Evolutionary conservation across 2,113 vertebrate genomes (phyloP), one percentile per base, ranked within the genome.

Genomic region (Agapornis roseicollis): DNA sequence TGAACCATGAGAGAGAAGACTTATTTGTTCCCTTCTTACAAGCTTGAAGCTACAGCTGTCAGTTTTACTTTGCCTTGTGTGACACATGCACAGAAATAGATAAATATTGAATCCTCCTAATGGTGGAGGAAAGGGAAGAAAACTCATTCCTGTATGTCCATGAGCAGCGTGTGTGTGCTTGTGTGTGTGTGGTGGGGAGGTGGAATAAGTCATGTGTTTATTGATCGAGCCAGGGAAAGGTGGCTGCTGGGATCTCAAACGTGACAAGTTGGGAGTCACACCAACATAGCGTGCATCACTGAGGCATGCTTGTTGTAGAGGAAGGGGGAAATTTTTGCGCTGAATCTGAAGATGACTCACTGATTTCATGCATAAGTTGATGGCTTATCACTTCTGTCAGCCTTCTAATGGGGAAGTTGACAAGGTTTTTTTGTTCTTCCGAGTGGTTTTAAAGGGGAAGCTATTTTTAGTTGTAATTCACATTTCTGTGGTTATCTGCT

Each of bases 381-480:
- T 82, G 49, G 46, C 58, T 90, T 89, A 55, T 96, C 88, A 69
- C 74, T 83, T 80, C 79, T 85, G 68, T 88, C 79, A 87, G 73
- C 66, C 61, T 72, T 79, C 37, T 92, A 80, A 89, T 81, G 52
- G 72, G 50, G 60, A 91, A 89, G 47, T 63, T 79, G 94, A 73
- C 41, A 87, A 87, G 12, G 6, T 18, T 65, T 63, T 81, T 89
- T 55, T 80, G 85, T 81, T 16, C 22, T 74, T 80, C 28, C n/a
- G 25, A 77, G 58, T 69, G 37, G 19, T 85, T 95, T 89, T 72
- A 74, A 70, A 89, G 63, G 50, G 65, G 37, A 85, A 88, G 66
- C 6, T 49, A 47, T 88, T 68, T 61, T 77, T 35, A 19, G 35
- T 58, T 27, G 70, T 56, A 13, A 41, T 63, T 89, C 63, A 44